These are phyloP conservation scores for Holothuria glaberrima DNA, from an alignment of 35 echinoderm and acorn worm species.

Conservation along the genomic window DNA sequence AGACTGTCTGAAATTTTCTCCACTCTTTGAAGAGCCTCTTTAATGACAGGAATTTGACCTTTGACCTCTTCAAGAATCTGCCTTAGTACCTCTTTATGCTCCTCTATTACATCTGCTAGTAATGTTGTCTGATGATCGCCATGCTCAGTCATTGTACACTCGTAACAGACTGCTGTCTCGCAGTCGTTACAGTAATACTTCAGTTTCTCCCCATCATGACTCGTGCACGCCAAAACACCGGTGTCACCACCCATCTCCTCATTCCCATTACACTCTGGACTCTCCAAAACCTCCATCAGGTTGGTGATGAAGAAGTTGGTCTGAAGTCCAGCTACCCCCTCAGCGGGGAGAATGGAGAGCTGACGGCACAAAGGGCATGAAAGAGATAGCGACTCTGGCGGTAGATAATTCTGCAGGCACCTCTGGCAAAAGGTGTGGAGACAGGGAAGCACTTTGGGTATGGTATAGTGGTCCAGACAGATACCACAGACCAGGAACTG, in stretches of 20 bases:
- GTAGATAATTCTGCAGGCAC: conserved; percentile 96
- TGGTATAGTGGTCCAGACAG: conserved; percentile 91
- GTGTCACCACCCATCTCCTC: conserved; percentile 56
- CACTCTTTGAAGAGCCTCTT: conserved; percentile 79
- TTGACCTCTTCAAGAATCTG: conserved; percentile 85
- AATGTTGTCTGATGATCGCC: conserved; percentile 83
- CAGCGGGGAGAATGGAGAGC: conserved; percentile 89
- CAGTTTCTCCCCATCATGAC: conserved; percentile 80
- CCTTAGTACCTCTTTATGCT: conserved; percentile 87
- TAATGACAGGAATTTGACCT: conserved; percentile 81
- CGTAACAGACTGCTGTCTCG: conserved; percentile 89
- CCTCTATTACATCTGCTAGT: conserved; percentile 85
- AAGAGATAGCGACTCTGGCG: conserved; percentile 81
- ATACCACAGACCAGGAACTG: conserved; percentile 97
- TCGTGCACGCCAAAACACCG: conserved; percentile 59
- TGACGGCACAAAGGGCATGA: conserved; percentile 95
- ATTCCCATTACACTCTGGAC: conserved; percentile 86
- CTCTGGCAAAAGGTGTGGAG: conserved; percentile 99
- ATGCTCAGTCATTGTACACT: conserved; percentile 93
- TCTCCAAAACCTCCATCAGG: conserved; percentile 97
- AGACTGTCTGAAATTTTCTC: conserved; percentile 69
- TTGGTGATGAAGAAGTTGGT: conserved; percentile 99
- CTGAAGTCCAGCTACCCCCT: conserved; percentile 88
- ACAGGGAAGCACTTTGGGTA: conserved; percentile 94
- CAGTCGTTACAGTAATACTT: conserved; percentile 90